These are phyloP conservation scores for Arctopsyche grandis DNA, from an alignment of 1,140 invertebrate species.

Conservation along the genomic window DNA sequence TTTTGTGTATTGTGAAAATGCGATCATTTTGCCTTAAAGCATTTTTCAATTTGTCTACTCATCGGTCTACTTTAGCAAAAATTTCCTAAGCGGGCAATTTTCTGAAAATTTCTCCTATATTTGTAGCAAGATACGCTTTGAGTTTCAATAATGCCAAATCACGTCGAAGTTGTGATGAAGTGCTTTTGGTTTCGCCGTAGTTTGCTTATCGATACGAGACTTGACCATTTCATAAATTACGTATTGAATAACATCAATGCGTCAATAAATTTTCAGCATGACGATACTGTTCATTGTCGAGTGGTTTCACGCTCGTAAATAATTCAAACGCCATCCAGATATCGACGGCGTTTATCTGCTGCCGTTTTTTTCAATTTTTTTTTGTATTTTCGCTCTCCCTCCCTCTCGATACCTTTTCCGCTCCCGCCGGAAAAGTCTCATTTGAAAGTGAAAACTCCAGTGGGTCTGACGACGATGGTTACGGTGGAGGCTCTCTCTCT, in stretches of 20 bases:
- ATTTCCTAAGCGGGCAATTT: no score
- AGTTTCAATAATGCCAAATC: no score
- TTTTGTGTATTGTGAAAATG: no score
- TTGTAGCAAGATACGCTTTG: no score
- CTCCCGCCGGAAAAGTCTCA: background rate
- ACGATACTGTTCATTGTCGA: conserved; percentile 4
- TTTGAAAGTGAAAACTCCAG: conserved; percentile 17
- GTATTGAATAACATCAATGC: conserved; percentile 1
- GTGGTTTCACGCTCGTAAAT: conserved; percentile 14
- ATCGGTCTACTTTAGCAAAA: no score
- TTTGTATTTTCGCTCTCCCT: background rate
- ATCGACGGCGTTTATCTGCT: conserved; percentile 13
- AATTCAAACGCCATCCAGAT: background rate
- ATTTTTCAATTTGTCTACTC: no score
- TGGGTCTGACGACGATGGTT: background rate
- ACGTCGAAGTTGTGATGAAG: no score
- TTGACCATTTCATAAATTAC: background rate
- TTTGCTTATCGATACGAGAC: no score
- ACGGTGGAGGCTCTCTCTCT: background rate
- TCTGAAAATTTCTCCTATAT: no score
- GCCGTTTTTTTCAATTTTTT: background rate
- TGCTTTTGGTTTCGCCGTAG: no score
- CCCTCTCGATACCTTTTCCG: background rate
- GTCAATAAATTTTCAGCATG: background rate
- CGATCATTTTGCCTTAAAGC: no score